phyloP scores from a whole-genome alignment of 2,797 vertebrate genomes.

The Oceanodroma leucorhoa region DNA sequence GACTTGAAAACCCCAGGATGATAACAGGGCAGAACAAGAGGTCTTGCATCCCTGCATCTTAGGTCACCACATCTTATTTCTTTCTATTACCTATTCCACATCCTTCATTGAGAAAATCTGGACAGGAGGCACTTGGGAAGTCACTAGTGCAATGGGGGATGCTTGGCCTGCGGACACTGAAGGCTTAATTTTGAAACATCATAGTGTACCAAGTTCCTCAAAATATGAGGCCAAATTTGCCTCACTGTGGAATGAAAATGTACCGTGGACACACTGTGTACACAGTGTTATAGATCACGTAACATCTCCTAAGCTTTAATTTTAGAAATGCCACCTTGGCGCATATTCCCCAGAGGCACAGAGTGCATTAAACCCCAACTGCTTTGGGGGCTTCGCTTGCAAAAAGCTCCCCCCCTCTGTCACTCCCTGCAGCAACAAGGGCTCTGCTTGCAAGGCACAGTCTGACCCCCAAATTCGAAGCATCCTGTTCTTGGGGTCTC shows the following conservation, averaged over 20 bases:
- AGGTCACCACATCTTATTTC: background rate
- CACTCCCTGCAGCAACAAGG: background rate
- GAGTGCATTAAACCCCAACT: background rate
- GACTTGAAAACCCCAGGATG: background rate
- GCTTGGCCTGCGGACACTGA: background rate
- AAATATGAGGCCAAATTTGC: background rate
- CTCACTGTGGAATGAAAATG: background rate
- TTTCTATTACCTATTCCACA: background rate
- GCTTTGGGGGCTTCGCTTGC: background rate
- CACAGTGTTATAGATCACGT: rapidly evolving
- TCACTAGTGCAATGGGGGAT: too few species aligned
- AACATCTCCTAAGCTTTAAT: background rate
- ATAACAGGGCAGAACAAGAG: background rate
- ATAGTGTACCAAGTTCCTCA: background rate
- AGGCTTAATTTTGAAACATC: background rate
- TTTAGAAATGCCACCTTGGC: background rate
- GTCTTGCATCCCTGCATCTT: background rate
- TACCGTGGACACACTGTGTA: background rate
- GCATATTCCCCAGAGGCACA: background rate
- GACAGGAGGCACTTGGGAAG: background rate
- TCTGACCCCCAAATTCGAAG: background rate
- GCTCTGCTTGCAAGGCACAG: background rate
- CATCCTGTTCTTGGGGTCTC: background rate
- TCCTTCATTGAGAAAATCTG: background rate
- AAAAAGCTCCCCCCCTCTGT: rapidly evolving